A percentile compares a stretch with the other conserved stretches of the same genome.
phyloP scores from a whole-genome alignment of 2,113 vertebrate species.

The Telmatochromis sp. region DNA sequence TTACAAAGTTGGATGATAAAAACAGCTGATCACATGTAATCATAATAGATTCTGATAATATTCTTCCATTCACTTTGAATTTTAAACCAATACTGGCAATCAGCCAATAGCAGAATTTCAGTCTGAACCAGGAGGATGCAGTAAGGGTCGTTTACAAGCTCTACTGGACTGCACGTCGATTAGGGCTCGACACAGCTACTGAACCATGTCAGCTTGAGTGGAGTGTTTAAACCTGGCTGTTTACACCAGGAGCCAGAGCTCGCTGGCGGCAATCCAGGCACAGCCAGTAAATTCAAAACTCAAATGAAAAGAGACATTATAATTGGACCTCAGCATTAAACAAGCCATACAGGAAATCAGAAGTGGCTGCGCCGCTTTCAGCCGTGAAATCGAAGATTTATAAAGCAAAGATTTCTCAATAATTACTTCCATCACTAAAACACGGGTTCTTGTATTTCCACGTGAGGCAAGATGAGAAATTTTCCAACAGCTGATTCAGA shows the following conservation, averaged over 20 bases:
- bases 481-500: neutral
- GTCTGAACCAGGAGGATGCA: neutral
- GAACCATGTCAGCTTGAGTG: neutral
- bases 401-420: neutral
- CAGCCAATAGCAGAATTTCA: neutral
- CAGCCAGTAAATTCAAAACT: neutral
- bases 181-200: neutral
- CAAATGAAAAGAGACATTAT: slow-evolving; percentile 12
- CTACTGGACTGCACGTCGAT: neutral
- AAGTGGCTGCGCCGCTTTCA: neutral
- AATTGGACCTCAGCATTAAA: slow-evolving; percentile 12
- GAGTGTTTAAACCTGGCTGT: slow-evolving; percentile 4
- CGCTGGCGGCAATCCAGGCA: neutral
- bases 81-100: neutral
- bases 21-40: neutral
- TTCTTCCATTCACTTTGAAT: neutral
- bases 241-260: neutral
- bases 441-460: neutral
- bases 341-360: neutral
- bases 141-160: neutral
- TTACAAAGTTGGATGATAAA: neutral
- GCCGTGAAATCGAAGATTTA: neutral
- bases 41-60: neutral
- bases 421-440: neutral
- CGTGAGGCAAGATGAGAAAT: neutral